Evolutionary conservation across 2,888 invertebrate species (phyloP).

Genomic region (Aphidoletes aphidimyza): DNA sequence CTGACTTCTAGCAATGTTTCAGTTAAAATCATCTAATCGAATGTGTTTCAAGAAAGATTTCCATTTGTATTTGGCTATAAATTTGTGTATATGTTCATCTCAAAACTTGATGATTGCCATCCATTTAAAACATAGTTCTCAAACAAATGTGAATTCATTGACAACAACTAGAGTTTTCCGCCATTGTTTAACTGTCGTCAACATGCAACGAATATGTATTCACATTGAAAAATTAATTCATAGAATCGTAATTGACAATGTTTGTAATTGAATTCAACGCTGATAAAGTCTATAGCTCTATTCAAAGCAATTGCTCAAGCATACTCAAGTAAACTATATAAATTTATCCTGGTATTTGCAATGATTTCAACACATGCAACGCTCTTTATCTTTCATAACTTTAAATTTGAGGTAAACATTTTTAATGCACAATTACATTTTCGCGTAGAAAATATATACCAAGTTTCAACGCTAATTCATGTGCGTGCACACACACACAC

Average conservation of each 20-base stretch:
- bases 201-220: background rate
- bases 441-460: background rate
- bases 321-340: background rate
- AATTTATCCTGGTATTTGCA: background rate
- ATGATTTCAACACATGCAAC: background rate
- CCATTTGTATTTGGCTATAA: background rate
- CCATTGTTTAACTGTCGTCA: constrained; percentile 5
- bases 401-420: constrained; percentile 36
- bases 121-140: too few relatives aligned
- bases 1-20: too few relatives aligned
- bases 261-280: constrained; percentile 25
- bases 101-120: background rate
- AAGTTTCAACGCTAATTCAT: background rate
- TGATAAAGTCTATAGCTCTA: constrained; percentile 29
- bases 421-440: constrained; percentile 37
- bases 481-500: background rate
- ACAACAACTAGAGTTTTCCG: background rate
- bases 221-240: constrained; percentile 9
- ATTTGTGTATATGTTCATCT: background rate
- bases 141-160: too few relatives aligned
- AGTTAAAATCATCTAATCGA: background rate
- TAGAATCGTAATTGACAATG: constrained; percentile 31
- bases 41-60: background rate
- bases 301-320: background rate
- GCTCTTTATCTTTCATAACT: background rate